Conservation (phyloP, 2,113 vertebrate species). For the Daboia siamensis region DNA sequence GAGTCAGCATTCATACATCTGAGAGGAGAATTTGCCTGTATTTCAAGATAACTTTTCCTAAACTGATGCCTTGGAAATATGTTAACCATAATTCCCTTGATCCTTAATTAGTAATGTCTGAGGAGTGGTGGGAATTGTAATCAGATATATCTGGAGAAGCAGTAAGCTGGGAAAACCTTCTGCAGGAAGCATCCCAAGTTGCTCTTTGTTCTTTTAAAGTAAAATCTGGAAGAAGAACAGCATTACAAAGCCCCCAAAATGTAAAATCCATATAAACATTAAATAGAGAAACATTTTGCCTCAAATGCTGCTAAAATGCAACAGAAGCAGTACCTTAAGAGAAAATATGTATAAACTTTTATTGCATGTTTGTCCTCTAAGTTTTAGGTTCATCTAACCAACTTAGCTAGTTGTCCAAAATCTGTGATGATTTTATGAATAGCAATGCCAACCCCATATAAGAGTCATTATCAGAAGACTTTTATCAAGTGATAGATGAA, state of each 20-base stretch:
- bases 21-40: neutral
- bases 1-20: neutral
- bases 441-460: neutral
- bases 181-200: neutral
- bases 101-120: neutral
- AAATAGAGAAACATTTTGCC: neutral
- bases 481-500: neutral
- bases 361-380: neutral
- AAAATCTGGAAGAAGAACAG: neutral
- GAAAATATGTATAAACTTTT: neutral
- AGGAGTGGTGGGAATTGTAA: neutral
- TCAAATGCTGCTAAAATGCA: too few relatives aligned
- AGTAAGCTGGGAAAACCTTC: neutral
- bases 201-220: neutral
- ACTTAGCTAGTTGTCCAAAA: neutral
- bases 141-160: neutral
- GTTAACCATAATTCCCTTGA: neutral
- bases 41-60: neutral
- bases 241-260: neutral
- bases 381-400: neutral
- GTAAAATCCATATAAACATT: neutral
- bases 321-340: neutral
- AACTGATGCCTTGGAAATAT: neutral
- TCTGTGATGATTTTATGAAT: neutral
- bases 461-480: neutral